A percentile compares a stretch with the other conserved stretches of the same genome.
These are phyloP conservation scores for Lophotis ruficrista DNA, from an alignment of 2,113 vertebrate species.

Conservation along the genomic window DNA sequence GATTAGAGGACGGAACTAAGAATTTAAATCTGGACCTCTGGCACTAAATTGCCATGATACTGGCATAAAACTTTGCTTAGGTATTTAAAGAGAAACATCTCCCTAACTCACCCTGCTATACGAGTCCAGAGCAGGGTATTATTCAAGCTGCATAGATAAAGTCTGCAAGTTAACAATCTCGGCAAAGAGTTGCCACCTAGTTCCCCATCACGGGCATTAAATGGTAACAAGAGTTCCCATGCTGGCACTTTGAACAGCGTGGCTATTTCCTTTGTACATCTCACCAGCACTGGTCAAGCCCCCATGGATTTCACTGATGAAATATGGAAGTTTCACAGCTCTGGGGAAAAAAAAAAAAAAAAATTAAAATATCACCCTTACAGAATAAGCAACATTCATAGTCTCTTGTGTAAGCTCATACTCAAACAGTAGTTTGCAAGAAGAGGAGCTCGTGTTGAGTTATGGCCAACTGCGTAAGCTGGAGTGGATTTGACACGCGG, in stretches of 20 bases:
- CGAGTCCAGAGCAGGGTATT: neutral
- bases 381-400: neutral
- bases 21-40: neutral
- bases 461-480: neutral
- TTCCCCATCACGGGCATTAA: neutral
- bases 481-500: neutral
- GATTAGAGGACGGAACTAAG: neutral
- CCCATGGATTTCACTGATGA: neutral
- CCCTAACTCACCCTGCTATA: neutral
- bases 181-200: neutral
- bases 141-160: neutral
- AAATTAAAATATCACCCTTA: neutral
- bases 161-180: neutral
- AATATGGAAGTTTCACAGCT: neutral
- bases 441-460: neutral
- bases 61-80: neutral
- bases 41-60: neutral
- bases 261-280: neutral
- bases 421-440: neutral
- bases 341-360: neutral
- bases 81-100: neutral
- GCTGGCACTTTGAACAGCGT: neutral
- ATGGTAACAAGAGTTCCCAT: neutral
- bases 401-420: neutral
- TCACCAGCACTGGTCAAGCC: conserved; percentile 14